Percentiles rank a stretch among this genome's conserved stretches.
phyloP scores from a whole-genome alignment of 2,113 vertebrate genomes.

The Cynopterus brachyotis region DNA sequence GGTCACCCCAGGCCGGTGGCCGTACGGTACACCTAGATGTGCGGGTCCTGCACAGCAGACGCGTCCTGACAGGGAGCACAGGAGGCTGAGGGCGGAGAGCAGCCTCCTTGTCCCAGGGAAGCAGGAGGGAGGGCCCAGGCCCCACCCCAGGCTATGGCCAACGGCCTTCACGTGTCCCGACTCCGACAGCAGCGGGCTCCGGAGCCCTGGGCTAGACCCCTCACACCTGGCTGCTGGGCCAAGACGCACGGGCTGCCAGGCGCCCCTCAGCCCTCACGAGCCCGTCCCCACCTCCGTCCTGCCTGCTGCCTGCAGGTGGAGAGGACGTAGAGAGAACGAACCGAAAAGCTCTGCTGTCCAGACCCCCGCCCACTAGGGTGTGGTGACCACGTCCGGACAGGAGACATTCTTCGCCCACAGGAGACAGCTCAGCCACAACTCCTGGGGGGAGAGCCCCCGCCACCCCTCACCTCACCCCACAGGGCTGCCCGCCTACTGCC shows the following conservation, averaged over 20 bases:
- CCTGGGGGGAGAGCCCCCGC: background rate
- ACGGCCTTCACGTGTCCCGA: background rate
- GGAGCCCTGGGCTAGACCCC: background rate
- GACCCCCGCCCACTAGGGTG: background rate
- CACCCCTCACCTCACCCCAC: too few relatives aligned
- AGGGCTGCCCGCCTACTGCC: background rate
- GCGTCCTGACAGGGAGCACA: background rate
- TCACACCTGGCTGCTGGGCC: background rate
- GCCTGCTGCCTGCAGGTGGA: background rate
- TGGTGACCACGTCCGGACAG: background rate
- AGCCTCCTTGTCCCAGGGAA: background rate
- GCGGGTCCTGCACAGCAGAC: background rate
- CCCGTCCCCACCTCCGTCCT: background rate
- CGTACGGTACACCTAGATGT: rapidly evolving
- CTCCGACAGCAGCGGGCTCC: background rate
- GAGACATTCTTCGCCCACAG: background rate
- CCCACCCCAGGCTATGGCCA: background rate
- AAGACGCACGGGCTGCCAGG: background rate
- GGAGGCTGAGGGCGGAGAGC: background rate
- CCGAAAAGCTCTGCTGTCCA: background rate
- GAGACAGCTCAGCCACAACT: background rate
- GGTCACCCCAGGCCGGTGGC: background rate
- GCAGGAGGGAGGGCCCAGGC: background rate
- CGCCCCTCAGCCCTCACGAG: background rate
- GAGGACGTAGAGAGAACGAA: background rate